phyloP scores from a whole-genome alignment of 2,888 invertebrate species.

The Linnaemya tessellans region DNA sequence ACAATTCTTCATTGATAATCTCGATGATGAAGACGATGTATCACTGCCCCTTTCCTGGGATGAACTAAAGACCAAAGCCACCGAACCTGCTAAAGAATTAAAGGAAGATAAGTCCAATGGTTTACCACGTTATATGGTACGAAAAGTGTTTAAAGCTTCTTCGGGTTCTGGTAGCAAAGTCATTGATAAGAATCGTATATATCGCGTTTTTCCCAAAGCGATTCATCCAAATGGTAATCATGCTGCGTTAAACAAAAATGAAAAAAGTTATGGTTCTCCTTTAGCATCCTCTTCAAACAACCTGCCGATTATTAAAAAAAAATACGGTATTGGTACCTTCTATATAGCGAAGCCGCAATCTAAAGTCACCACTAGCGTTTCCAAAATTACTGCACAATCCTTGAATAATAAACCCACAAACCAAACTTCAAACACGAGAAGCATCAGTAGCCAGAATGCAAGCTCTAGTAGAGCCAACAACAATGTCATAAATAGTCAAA shows the following conservation, averaged over 20 bases:
- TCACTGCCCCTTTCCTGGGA: conserved; percentile 47
- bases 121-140: conserved; percentile 58
- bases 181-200: conserved; percentile 66
- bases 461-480: neutral
- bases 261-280: conserved; percentile 16
- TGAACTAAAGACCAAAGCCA: conserved; percentile 25
- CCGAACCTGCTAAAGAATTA: neutral
- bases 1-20: conserved; percentile 29
- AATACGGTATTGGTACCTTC: conserved; percentile 28
- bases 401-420: conserved; percentile 10
- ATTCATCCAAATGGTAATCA: neutral
- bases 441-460: neutral
- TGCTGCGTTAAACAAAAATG: neutral
- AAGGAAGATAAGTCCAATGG: neutral
- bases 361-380: neutral
- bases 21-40: conserved; percentile 49
- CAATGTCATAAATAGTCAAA: conserved; percentile 22
- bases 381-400: neutral
- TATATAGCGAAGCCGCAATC: conserved; percentile 15
- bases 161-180: conserved; percentile 25
- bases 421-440: neutral
- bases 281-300: neutral
- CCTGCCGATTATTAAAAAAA: neutral
- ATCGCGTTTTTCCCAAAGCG: conserved; percentile 66
- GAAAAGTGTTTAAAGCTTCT: conserved; percentile 72